Percentiles rank a stretch among this genome's conserved stretches.
Evolutionary conservation across 1,140 invertebrate genomes (phyloP).

Genomic region (Drosophila sechellia): DNA sequence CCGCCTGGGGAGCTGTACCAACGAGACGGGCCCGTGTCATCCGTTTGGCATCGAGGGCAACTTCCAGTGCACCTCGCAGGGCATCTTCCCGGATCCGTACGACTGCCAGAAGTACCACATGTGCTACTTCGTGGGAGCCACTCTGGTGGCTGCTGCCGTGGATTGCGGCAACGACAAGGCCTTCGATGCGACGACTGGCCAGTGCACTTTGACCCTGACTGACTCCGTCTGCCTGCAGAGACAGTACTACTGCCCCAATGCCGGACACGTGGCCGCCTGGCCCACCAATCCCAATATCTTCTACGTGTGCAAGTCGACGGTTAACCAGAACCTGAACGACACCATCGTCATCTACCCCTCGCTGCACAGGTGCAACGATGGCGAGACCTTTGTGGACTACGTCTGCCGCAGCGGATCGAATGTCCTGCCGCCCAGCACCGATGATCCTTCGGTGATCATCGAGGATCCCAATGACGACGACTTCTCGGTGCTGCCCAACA

Average conservation of each 20-base stretch:
- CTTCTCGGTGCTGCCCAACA: constrained; percentile 43
- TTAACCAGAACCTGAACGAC: constrained; percentile 74
- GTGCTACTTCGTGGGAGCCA: constrained; percentile 77
- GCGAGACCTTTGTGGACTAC: constrained; percentile 72
- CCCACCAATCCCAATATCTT: constrained; percentile 81
- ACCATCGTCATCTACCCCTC: constrained; percentile 76
- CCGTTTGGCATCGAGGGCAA: constrained; percentile 78
- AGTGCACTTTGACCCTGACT: constrained; percentile 69
- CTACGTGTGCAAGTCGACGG: constrained; percentile 82
- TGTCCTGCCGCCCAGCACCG: constrained; percentile 1
- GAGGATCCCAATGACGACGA: constrained; percentile 55
- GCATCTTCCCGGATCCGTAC: constrained; percentile 84
- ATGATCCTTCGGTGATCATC: background rate
- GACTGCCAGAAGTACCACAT: constrained; percentile 84
- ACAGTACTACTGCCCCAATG: constrained; percentile 69
- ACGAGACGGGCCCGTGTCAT: constrained; percentile 79
- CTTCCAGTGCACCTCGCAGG: constrained; percentile 81
- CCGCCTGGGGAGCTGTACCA: constrained; percentile 65
- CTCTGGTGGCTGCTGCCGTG: constrained; percentile 68
- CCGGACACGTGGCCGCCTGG: constrained; percentile 76
- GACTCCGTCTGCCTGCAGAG: constrained; percentile 58
- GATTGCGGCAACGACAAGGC: constrained; percentile 77
- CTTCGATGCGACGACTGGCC: constrained; percentile 70
- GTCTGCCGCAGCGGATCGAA: constrained; percentile 48
- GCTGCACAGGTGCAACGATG: constrained; percentile 77